phyloP scores from a whole-genome alignment of 2,113 vertebrate species.

The Nestor notabilis region DNA sequence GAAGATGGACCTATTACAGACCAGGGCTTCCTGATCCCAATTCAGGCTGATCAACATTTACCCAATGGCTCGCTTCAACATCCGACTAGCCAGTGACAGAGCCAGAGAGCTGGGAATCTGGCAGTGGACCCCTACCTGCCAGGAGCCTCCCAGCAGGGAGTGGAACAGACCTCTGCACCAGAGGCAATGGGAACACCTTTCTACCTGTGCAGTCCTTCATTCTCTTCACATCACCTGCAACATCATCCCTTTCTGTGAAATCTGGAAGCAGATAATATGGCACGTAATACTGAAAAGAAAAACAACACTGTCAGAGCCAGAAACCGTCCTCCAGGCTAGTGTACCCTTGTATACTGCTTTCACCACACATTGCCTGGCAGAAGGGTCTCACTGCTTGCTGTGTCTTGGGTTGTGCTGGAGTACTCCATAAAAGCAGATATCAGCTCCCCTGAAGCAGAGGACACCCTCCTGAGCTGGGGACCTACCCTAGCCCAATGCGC shows the following conservation, averaged over 20 bases:
- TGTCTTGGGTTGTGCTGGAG: not conserved
- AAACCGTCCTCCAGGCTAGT: not conserved
- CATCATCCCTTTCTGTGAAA: not conserved
- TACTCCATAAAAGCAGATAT: not conserved
- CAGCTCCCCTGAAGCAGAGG: not conserved
- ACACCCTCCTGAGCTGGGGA: not conserved
- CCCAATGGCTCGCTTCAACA: not conserved
- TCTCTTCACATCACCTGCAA: not conserved
- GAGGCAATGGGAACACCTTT: not conserved
- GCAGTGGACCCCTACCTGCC: not conserved
- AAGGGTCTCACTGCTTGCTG: not conserved
- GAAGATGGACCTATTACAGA: fast-evolving
- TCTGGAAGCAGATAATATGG: not conserved
- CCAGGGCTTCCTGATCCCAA: not conserved
- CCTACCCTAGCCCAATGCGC: too few species aligned
- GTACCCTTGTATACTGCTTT: not conserved
- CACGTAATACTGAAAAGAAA: not conserved
- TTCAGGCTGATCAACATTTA: not conserved
- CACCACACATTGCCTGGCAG: not conserved
- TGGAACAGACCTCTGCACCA: not conserved
- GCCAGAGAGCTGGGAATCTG: not conserved
- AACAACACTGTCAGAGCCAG: not conserved
- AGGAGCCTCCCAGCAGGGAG: not conserved
- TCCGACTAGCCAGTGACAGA: not conserved
- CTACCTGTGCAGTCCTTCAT: not conserved